A percentile compares a stretch with the other conserved stretches of the same genome.
phyloP scores from a whole-genome alignment of 1,140 invertebrate species.

The Bombus polaris region DNA sequence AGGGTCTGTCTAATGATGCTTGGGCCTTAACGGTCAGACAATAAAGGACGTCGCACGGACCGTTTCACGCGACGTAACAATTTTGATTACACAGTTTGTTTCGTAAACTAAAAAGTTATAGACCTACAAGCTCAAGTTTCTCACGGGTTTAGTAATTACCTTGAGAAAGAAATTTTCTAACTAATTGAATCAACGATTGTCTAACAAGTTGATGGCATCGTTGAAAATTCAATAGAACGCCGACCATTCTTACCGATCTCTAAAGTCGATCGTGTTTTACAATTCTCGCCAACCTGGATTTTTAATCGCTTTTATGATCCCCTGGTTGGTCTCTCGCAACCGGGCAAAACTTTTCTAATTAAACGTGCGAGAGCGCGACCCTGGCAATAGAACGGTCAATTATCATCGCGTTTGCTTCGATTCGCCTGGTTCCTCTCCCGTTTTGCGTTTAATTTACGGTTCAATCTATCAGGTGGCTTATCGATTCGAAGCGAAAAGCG shows the following conservation, averaged over 20 bases:
- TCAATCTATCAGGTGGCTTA: slow-evolving; percentile 15
- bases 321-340: not conserved
- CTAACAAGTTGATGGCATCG: not conserved
- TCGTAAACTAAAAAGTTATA: too few relatives aligned
- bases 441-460: slow-evolving; percentile 48
- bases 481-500: not conserved
- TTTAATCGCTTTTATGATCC: not conserved
- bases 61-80: too few relatives aligned
- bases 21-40: too few relatives aligned
- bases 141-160: not conserved
- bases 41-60: too few relatives aligned
- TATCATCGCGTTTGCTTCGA: slow-evolving; percentile 46
- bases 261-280: not conserved
- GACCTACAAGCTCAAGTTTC: too few relatives aligned
- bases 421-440: not conserved
- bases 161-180: not conserved
- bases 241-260: not conserved
- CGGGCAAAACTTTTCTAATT: slow-evolving; percentile 53
- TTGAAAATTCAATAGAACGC: not conserved
- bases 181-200: not conserved
- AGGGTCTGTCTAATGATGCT: too few relatives aligned
- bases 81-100: too few relatives aligned
- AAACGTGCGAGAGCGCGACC: slow-evolving; percentile 10
- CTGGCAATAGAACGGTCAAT: slow-evolving; percentile 35
- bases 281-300: not conserved